Conservation (phyloP, 2,113 vertebrate species). For the Seriola dumerili region DNA sequence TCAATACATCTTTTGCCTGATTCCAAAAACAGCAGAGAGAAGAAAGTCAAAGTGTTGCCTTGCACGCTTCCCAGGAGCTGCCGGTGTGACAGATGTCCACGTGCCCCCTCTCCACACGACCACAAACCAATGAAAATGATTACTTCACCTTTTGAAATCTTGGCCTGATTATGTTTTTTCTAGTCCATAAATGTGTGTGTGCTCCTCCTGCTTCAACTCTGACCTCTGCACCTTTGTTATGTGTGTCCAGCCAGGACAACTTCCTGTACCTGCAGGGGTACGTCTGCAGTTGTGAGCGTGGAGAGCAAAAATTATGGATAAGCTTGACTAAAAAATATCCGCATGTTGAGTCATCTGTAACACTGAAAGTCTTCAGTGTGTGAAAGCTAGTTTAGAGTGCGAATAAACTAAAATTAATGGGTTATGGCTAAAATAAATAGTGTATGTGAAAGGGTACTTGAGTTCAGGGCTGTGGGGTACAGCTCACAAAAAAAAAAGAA, state of each 20-base stretch:
- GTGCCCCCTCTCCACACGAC: neutral
- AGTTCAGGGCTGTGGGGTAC: neutral
- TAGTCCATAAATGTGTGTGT: neutral
- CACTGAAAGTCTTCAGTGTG: too few species aligned
- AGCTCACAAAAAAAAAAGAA: neutral
- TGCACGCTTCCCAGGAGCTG: neutral
- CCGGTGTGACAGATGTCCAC: conserved; percentile 28
- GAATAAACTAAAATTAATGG: neutral
- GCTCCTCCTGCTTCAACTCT: neutral
- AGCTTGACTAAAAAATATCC: neutral
- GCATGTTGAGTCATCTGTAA: too few species aligned
- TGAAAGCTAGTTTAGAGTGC: neutral
- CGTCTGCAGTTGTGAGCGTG: neutral
- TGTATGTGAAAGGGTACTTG: neutral
- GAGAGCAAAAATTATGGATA: neutral
- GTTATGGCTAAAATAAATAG: neutral
- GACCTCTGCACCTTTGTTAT: conserved; percentile 12
- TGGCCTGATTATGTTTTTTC: neutral
- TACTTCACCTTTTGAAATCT: neutral
- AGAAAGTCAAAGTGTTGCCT: neutral
- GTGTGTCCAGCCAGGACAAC: neutral
- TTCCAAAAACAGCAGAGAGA: neutral
- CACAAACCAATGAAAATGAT: conserved; percentile 21
- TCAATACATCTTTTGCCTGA: neutral
- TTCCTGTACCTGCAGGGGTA: neutral